Percentiles rank a stretch among this genome's conserved stretches.
Evolutionary conservation across 2,888 invertebrate genomes (phyloP).

Genomic region (Homarus gammarus): DNA sequence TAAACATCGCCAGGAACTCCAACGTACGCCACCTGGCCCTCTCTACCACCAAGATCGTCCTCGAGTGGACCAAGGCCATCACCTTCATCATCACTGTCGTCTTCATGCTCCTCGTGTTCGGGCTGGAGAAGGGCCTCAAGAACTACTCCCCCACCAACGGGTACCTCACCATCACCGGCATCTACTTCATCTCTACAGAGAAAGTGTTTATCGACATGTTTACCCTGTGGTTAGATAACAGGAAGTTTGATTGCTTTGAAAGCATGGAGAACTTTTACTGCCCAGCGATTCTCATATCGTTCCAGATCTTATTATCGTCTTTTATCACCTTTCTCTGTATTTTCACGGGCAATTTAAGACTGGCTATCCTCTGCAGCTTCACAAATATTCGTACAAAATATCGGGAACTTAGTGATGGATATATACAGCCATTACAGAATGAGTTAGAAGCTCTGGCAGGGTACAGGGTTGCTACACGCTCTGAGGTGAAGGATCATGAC

Average conservation of each 20-base stretch:
- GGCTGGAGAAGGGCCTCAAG: slow-evolving; percentile 87
- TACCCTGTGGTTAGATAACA: slow-evolving; percentile 82
- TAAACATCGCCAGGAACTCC: slow-evolving; percentile 86
- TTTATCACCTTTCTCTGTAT: slow-evolving; percentile 56
- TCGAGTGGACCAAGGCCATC: slow-evolving; percentile 90
- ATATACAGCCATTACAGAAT: slow-evolving; percentile 82
- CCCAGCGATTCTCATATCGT: slow-evolving; percentile 84
- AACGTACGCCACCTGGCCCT: slow-evolving; percentile 88
- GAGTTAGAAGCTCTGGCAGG: slow-evolving; percentile 80
- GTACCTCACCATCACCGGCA: slow-evolving; percentile 85
- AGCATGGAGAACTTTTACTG: slow-evolving; percentile 87
- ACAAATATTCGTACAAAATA: slow-evolving; percentile 82
- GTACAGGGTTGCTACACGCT: slow-evolving; percentile 82
- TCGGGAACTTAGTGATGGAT: slow-evolving; percentile 81
- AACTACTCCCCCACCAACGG: slow-evolving; percentile 86
- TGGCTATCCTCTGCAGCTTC: slow-evolving; percentile 83
- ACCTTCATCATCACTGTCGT: slow-evolving; percentile 89
- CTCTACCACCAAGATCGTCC: slow-evolving; percentile 89
- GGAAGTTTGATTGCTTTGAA: slow-evolving; percentile 84
- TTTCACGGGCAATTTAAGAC: slow-evolving; percentile 82
- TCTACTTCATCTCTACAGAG: slow-evolving; percentile 87
- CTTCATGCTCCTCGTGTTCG: slow-evolving; percentile 87
- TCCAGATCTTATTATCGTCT: slow-evolving; percentile 77
- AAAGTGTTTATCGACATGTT: slow-evolving; percentile 85
- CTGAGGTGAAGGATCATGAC: slow-evolving; percentile 85